phyloP scores from a whole-genome alignment of 2,888 invertebrate species.

The Trachelus stipa region DNA sequence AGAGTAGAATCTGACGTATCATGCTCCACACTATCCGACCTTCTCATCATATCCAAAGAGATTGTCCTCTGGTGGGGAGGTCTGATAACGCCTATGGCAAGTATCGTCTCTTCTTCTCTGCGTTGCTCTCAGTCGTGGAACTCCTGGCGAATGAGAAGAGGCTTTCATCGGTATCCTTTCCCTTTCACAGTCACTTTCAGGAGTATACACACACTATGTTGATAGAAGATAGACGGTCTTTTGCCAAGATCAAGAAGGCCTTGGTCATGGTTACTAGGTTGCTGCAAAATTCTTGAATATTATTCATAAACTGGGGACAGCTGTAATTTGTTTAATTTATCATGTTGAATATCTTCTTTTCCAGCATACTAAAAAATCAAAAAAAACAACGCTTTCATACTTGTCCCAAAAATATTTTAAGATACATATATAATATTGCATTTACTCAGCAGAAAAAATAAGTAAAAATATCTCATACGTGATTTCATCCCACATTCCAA shows the following conservation, averaged over 20 bases:
- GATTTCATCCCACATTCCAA: background rate
- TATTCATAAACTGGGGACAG: background rate
- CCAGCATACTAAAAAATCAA: background rate
- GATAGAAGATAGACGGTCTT: background rate
- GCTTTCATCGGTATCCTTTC: slow-evolving; percentile 1
- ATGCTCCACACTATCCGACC: background rate
- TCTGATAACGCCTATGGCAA: background rate
- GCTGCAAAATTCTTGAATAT: background rate
- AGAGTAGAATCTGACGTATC: background rate
- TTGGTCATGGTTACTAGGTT: slow-evolving; percentile 4
- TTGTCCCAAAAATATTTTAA: background rate
- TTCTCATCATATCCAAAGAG: background rate
- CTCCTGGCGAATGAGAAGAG: background rate
- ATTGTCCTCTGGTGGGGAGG: background rate
- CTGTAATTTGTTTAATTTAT: background rate
- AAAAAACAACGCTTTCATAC: background rate
- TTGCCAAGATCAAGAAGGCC: slow-evolving; percentile 10
- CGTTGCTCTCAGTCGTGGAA: background rate
- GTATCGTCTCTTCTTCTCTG: background rate
- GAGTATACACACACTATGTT: background rate
- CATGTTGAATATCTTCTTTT: background rate
- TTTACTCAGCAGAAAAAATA: background rate
- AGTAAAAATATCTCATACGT: background rate
- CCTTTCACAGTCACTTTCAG: background rate
- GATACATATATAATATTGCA: background rate